phyloP scores from a whole-genome alignment of 2,888 invertebrate species.

The Drosophila paracracens region DNA sequence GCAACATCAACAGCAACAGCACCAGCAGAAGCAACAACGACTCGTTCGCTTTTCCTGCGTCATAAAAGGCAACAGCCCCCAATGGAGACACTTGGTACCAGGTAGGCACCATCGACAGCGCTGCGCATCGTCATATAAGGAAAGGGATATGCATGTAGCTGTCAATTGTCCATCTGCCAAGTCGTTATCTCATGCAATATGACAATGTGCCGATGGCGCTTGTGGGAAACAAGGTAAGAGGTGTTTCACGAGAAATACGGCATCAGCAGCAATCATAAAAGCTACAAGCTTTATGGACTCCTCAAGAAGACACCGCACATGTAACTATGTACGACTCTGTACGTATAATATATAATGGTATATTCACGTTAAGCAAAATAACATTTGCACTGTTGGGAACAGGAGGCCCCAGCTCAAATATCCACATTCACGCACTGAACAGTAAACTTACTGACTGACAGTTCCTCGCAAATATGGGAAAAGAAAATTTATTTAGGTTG shows the following conservation, averaged over 20 bases:
- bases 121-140: conserved; percentile 55
- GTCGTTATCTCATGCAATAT: conserved; percentile 71
- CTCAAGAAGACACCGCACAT: conserved; percentile 1
- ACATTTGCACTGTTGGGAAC: conserved; percentile 44
- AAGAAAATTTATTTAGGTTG: conserved; percentile 70
- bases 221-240: conserved; percentile 23
- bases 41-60: conserved; percentile 39
- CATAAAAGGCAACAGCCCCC: conserved; percentile 43
- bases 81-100: conserved; percentile 35
- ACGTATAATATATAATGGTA: conserved; percentile 44
- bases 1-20: conserved; percentile 20
- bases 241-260: conserved; percentile 1
- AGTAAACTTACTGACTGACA: conserved; percentile 37
- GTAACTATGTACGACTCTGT: neutral
- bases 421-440: conserved; percentile 8
- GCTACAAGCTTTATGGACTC: conserved; percentile 56
- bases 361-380: conserved; percentile 65
- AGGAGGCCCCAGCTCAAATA: conserved; percentile 10
- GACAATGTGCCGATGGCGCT: conserved; percentile 65
- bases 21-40: conserved; percentile 4
- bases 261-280: conserved; percentile 54
- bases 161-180: conserved; percentile 60
- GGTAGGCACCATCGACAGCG: conserved; percentile 32
- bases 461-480: conserved; percentile 57
- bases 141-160: conserved; percentile 53